Base-by-base conservation (phyloP, 2,797 vertebrate genomes). In the Diplodus sargus region DNA sequence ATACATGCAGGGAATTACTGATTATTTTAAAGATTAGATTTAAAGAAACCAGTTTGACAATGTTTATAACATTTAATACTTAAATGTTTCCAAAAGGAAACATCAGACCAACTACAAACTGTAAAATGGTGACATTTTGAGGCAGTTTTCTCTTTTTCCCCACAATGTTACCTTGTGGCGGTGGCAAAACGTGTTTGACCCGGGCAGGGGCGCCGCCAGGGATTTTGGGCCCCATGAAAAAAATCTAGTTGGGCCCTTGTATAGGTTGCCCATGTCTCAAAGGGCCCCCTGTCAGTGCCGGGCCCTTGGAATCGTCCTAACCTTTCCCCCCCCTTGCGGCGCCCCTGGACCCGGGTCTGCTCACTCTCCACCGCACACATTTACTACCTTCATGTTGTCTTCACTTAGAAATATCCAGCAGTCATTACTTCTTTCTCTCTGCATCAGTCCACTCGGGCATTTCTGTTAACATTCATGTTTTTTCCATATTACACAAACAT, bases 261-360 rank as follows among this genome's bases (percentile, higher is more conserved):
- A n/a, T n/a, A n/a, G n/a, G n/a, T n/a, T n/a, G n/a, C n/a, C n/a
- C n/a, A n/a, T n/a, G n/a, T n/a, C n/a, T n/a, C n/a, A n/a, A n/a
- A n/a, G n/a, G n/a, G n/a, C n/a, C n/a, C n/a, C n/a, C n/a, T n/a
- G n/a, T n/a, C n/a, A n/a, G n/a, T n/a, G n/a, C n/a, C n/a, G n/a
- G n/a, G n/a, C n/a, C n/a, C n/a, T n/a, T n/a, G n/a, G n/a, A n/a
- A n/a, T n/a, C n/a, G n/a, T n/a, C n/a, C n/a, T n/a, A n/a, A n/a
- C n/a, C n/a, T n/a, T n/a, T n/a, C n/a, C n/a, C n/a, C n/a, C n/a
- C n/a, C n/a, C n/a, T n/a, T n/a, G n/a, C n/a, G n/a, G n/a, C n/a
- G n/a, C n/a, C n/a, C n/a, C n/a, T n/a, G n/a, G 84, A 86, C 84
- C 79, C 43, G 61, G 82, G 88, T 89, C 71, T 61, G 12, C 20